Base-by-base conservation (phyloP, 2,113 vertebrate species). In the Prionailurus viverrinus region DNA sequence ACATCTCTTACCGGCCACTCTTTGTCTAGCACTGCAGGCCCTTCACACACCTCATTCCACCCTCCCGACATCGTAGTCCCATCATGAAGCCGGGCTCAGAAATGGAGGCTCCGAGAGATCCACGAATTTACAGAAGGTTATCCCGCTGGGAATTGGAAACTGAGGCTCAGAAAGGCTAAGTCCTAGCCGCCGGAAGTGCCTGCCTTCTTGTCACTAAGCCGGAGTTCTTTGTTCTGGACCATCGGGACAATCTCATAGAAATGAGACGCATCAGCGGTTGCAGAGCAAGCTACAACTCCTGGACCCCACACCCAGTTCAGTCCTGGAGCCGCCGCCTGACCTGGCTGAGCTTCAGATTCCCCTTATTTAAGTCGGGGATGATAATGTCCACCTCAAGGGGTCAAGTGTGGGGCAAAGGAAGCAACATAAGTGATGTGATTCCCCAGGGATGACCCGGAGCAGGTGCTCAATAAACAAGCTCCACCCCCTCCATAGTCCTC, bases 251-350 rank as follows among this genome's bases (percentile, higher is more conserved):
- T 6, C 14, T 63, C 29, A 55, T 0, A 41, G 65, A 80, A 23
- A 31, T 1, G 23, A 53, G 36, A 58, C 5, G 3, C 41, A 5
- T 7, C 14, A 6, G n/a, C 66, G 16, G 4, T 21, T 33, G 29
- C 18, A 21, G 65, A 55, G 1, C n/a, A 71, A 66, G 4, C 51
- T 39, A 11, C 27, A 66, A 4, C 29, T 73, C 36, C 51, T 3
- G 1, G 48, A 10, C 1, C 18, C 13, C 36, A 25, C 3, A 19
- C 36, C 23, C 11, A 6, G 39, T 29, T 55, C 13, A 0, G 7
- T 73, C 10, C 69, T 7, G 36, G 23, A 48, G 55, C 6, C 18
- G 4, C 61, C 68, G 9, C 48, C 7, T 36, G 11, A 41, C 19
- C 21, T 65, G 18, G 6, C 1, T 45, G 39, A 79, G 41, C 33